These are phyloP conservation scores for Euwallacea similis DNA, from an alignment of 1,140 invertebrate genomes.

Conservation along the genomic window DNA sequence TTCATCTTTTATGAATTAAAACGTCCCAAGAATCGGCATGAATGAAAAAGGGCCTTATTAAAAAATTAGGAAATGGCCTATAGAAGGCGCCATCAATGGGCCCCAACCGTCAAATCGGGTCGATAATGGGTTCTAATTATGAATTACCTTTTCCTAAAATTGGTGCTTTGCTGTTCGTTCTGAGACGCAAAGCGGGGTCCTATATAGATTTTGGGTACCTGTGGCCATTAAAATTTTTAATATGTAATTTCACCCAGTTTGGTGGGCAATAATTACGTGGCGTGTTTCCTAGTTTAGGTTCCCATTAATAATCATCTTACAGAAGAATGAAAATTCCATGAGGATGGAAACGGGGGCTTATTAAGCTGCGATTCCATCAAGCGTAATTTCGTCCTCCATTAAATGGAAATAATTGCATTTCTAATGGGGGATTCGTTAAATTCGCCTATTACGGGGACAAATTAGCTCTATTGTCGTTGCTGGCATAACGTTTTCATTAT, in stretches of 20 bases:
- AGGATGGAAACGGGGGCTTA: too few species aligned
- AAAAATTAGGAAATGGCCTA: neutral
- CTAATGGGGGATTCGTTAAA: conserved; percentile 17
- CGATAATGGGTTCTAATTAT: neutral
- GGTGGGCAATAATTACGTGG: too few species aligned
- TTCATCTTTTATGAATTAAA: too few species aligned
- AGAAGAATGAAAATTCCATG: too few species aligned
- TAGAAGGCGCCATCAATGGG: conserved; percentile 4
- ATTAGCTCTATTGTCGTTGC: conserved; percentile 22
- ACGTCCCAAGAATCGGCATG: too few species aligned
- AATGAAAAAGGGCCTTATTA: neutral
- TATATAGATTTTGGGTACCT: too few species aligned
- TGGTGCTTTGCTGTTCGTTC: too few species aligned
- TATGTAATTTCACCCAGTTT: too few species aligned
- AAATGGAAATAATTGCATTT: conserved; percentile 13
- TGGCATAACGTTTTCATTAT: conserved; percentile 20
- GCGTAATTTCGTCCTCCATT: conserved; percentile 15
- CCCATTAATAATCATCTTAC: too few species aligned
- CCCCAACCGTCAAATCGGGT: neutral
- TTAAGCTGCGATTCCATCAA: neutral
- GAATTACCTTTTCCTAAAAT: neutral
- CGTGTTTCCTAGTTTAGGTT: too few species aligned
- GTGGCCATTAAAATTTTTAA: too few species aligned
- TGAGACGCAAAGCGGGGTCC: too few species aligned
- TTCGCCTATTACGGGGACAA: conserved; percentile 1